Percentiles rank a stretch among this genome's conserved stretches.
These are phyloP conservation scores for Dolichoris vasculosae DNA, from an alignment of 1,140 invertebrate species.

Conservation along the genomic window DNA sequence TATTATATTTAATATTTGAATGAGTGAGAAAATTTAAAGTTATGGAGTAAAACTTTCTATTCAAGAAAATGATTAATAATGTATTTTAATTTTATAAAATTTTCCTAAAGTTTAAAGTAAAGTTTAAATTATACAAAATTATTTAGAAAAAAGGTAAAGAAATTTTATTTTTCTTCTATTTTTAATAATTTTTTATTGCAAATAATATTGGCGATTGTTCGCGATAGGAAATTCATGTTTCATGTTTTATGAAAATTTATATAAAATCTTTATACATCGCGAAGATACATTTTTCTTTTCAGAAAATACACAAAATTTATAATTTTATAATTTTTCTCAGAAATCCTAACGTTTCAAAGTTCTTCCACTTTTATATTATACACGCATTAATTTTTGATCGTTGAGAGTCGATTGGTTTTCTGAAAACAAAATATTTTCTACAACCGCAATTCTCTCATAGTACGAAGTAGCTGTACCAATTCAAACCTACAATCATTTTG, in stretches of 20 bases:
- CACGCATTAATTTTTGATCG: conserved; percentile 10
- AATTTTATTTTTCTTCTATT: neutral
- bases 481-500: conserved; percentile 33
- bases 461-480: neutral
- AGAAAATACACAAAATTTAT: conserved; percentile 4
- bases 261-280: no score
- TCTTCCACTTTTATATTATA: neutral
- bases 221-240: neutral
- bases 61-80: no score
- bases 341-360: neutral
- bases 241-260: neutral
- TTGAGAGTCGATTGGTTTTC: conserved; percentile 25
- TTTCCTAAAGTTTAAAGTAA: no score
- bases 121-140: neutral
- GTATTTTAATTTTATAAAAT: no score
- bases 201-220: neutral
- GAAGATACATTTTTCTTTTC: neutral
- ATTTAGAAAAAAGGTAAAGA: neutral
- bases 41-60: no score
- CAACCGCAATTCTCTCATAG: neutral
- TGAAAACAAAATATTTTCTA: neutral
- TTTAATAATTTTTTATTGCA: neutral
- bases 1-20: neutral
- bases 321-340: conserved; percentile 5
- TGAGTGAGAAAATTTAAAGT: neutral